Percentiles rank a stretch among this genome's conserved stretches.
These are phyloP conservation scores for Pseudococcus viburni DNA, from an alignment of 2,888 invertebrate species.

Conservation along the genomic window DNA sequence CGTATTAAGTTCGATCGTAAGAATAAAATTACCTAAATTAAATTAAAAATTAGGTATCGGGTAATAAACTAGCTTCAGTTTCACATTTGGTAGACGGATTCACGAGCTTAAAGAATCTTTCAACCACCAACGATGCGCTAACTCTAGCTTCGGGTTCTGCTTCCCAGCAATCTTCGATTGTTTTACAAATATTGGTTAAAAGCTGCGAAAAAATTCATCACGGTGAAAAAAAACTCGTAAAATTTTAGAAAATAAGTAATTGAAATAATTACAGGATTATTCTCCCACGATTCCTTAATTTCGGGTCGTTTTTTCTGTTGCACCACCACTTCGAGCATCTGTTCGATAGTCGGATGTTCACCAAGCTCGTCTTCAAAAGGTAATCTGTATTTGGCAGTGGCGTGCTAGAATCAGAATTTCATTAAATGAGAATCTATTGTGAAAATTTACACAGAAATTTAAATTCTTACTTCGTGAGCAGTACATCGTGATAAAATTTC, in stretches of 20 bases:
- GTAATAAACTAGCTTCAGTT: conserved; percentile 25
- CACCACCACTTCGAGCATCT: conserved; percentile 96
- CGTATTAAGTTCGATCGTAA: background rate
- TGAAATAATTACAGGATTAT: conserved; percentile 78
- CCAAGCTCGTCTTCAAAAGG: conserved; percentile 95
- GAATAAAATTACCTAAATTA: background rate
- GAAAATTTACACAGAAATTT: no score
- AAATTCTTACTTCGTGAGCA: conserved; percentile 74
- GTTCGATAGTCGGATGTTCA: conserved; percentile 89
- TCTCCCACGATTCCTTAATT: conserved; percentile 87
- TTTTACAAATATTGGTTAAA: conserved; percentile 87
- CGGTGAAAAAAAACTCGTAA: background rate
- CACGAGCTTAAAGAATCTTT: conserved; percentile 72
- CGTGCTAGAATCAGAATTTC: conserved; percentile 70
- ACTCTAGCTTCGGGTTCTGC: conserved; percentile 96
- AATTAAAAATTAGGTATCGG: background rate
- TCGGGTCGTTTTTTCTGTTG: conserved; percentile 89
- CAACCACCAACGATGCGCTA: conserved; percentile 95
- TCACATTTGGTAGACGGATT: background rate
- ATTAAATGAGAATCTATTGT: no score
- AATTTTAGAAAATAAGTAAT: background rate
- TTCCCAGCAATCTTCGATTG: conserved; percentile 99
- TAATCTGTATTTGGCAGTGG: conserved; percentile 86
- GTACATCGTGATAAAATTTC: conserved; percentile 88
- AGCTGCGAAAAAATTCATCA: conserved; percentile 76